Base-by-base conservation (phyloP, 2,797 vertebrate genomes). In the Artibeus lituratus region DNA sequence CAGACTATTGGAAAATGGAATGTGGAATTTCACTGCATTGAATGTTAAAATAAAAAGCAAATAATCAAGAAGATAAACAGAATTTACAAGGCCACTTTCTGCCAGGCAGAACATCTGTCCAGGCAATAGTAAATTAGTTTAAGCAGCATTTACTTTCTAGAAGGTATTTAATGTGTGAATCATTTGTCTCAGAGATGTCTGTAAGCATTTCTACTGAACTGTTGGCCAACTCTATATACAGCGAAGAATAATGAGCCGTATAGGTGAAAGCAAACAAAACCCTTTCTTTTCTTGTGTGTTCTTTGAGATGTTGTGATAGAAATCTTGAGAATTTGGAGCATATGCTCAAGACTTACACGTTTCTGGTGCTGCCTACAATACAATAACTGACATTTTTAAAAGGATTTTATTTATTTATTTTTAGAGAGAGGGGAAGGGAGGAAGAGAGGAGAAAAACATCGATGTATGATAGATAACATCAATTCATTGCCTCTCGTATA, bases 81-180 rank as follows among this genome's bases (percentile, higher is more conserved):
- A 96, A 83, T 59, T 87, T 93, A 78, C 15, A 78, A 51, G 87
- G 73, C 29, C 37, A 87, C 26, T 51, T 89, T 95, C 87, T 94
- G 24, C 29, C 47, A 86, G 70, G 29, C 87, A 90, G 72, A 81
- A 32, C 53, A 65, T n/a, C 59, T 91, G 67, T 91, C 73, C 49
- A 65, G n/a, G 89, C 51, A 92, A 19, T 15, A 94, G 67, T 39
- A 59, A 82, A 81, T 86, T 73, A 73, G 74, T 53, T 83, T 77
- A 78, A 82, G 74, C 10, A 44, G 19, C 19, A 62, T 69, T 91
- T 81, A 32, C 49, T 87, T 72, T 90, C 62, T 72, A 80, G 55
- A 95, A 90, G 65, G 18, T 37, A 39, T 76, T 93, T 83, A 77
- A 44, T 72, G 51, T 77, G 69, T 78, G 69, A 90, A 35, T 81